Evolutionary conservation across 2,888 invertebrate genomes (phyloP), one percentile per base, ranked within the genome.

Genomic region (Trissoscelio sp.): DNA sequence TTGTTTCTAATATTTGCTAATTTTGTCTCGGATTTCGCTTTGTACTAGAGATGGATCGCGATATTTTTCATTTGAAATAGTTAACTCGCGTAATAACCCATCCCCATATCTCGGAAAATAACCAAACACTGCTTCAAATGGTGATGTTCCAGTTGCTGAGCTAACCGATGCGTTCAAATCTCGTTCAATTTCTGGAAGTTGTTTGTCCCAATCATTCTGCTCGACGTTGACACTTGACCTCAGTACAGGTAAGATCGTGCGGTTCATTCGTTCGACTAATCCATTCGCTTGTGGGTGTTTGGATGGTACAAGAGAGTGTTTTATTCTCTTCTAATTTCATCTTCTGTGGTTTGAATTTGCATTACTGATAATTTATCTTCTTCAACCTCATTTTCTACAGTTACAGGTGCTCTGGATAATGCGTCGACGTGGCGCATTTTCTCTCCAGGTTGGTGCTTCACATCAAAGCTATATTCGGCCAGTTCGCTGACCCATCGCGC

Each of bases 281-380:
- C 83, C 82, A 62, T 83, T 84, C 5, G 78, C 83, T 57, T 81
- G 84, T 2, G 82, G 83, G 67, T 84, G 82, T n/a, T 79, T 12
- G 0, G 79, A 44, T 1, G 80, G 67, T 42, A 67, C 84, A 6
- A 83, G 51, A 0, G 62, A 58, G 31, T 74, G 79, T 60, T 70
- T 42, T 5, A 81, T 72, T 11, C 83, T 82, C 4, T 75, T 16
- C 6, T 37, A 7, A 28, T 16, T 28, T 24, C n/a, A n/a, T n/a
- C n/a, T n/a, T n/a, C n/a, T n/a, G n/a, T n/a, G n/a, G n/a, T n/a
- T n/a, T n/a, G n/a, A n/a, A n/a, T n/a, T n/a, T n/a, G n/a, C n/a
- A n/a, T n/a, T n/a, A n/a, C n/a, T n/a, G n/a, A n/a, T n/a, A n/a
- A n/a, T n/a, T n/a, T n/a, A n/a, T n/a, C n/a, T n/a, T n/a, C n/a